Conservation (phyloP, 2,797 vertebrate genomes). For the Cossypha heuglini region DNA sequence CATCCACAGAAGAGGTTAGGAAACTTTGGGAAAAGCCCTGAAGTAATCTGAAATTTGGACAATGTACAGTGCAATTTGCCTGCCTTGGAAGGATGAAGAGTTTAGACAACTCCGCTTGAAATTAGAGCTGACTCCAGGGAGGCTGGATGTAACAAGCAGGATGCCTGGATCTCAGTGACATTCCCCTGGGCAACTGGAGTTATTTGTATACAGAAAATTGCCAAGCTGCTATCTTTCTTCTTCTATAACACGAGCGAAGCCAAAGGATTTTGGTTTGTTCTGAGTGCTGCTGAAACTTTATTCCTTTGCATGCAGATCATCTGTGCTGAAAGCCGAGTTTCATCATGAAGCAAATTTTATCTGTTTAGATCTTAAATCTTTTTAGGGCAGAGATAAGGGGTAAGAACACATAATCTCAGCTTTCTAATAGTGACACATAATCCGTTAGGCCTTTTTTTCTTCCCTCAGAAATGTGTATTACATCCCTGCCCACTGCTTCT, state of each 20-base stretch:
- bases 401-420: not conserved
- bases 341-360: constrained; percentile 6
- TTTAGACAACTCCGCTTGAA: constrained; percentile 3
- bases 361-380: constrained; percentile 42
- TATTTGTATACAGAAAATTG: constrained; percentile 31
- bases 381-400: constrained; percentile 10
- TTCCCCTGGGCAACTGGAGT: constrained; percentile 17
- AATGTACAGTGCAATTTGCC: not conserved
- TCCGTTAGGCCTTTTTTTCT: not conserved
- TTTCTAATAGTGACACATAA: constrained; percentile 1
- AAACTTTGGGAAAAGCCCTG: not conserved
- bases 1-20: not conserved
- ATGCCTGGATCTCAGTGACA: not conserved
- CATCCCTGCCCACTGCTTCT: not conserved
- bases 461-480: not conserved
- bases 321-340: constrained; percentile 2
- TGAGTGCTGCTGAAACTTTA: constrained; percentile 1
- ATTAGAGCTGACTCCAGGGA: constrained; percentile 22
- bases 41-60: constrained; percentile 22
- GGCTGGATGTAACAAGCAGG: not conserved
- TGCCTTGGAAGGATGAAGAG: constrained; percentile 17
- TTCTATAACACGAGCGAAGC: fast-evolving
- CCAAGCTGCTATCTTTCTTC: constrained; percentile 30
- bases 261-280: constrained; percentile 4
- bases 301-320: not conserved